Percentiles rank a stretch among this genome's conserved stretches.
Evolutionary conservation across 2,888 invertebrate genomes (phyloP).

Genomic region (Torymus auratus): DNA sequence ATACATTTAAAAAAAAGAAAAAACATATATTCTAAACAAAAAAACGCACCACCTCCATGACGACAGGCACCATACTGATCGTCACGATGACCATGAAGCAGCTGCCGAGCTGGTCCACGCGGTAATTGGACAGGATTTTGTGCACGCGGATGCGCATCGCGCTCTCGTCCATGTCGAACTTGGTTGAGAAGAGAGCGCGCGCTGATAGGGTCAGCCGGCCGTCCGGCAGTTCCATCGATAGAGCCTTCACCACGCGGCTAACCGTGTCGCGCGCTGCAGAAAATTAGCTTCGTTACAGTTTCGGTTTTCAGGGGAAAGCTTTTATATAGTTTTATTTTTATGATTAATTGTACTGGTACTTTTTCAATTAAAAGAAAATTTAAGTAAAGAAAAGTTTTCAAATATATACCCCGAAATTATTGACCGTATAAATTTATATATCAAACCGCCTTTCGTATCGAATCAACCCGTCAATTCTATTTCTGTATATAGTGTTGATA

Average conservation of each 20-base stretch:
- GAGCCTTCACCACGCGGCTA: conserved; percentile 81
- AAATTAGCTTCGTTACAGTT: too few relatives aligned
- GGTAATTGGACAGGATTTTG: conserved; percentile 77
- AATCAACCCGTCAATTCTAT: too few relatives aligned
- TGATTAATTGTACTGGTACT: too few relatives aligned
- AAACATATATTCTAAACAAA: neutral
- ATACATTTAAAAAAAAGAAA: too few relatives aligned
- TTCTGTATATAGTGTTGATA: too few relatives aligned
- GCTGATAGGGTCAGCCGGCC: conserved; percentile 77
- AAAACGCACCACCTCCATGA: conserved; percentile 80
- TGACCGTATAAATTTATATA: too few relatives aligned
- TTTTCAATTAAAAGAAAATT: too few relatives aligned
- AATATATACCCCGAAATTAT: too few relatives aligned
- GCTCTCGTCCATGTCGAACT: conserved; percentile 77
- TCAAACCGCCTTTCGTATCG: too few relatives aligned
- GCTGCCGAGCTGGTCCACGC: conserved; percentile 78
- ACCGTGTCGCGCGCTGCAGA: conserved; percentile 81
- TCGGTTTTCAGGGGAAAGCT: too few relatives aligned
- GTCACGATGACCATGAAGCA: conserved; percentile 83
- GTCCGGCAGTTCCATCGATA: conserved; percentile 79
- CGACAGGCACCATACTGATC: conserved; percentile 80
- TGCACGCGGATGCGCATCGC: conserved; percentile 77
- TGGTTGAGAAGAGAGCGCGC: conserved; percentile 79
- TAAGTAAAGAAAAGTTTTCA: too few relatives aligned
- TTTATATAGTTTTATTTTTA: too few relatives aligned